Evolutionary conservation across 2,797 vertebrate genomes (phyloP), one percentile per base, ranked within the genome.

Genomic region (Bradypus variegatus): DNA sequence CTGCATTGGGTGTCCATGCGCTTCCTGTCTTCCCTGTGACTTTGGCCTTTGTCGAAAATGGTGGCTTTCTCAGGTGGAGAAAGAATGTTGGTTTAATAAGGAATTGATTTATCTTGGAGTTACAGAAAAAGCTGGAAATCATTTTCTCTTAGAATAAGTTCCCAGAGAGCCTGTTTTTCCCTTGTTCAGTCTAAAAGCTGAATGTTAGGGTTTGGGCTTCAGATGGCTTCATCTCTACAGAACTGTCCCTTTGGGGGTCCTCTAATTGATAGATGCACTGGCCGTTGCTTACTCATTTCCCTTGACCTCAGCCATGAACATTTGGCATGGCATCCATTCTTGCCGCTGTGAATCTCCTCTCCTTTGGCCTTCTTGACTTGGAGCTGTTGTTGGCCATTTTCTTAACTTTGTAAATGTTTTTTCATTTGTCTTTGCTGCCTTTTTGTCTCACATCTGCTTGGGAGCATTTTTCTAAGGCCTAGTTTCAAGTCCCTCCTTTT

Each of bases 31-130:
- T 29, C 88, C 36, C n/a, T 80, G 60, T 93, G 86, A 86, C 41
- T 86, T 88, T 86, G 53, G 86, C n/a, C 60, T 67, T 87, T 78
- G 72, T 94, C 73, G 91, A 84, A 95, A 94, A 92, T 82, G 73
- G 90, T 86, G 79, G 80, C 55, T 27, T 94, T 95, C 38, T 31
- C 65, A 76, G 27, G 55, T 90, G 48, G 73, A 69, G 70, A 80
- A 86, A 85, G 87, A 64, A 75, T 77, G 27, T 92, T 86, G 64
- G 33, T 89, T 94, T 92, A 93, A 86, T 87, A 89, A 90, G 41
- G 65, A 91, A 93, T 91, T 93, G 84, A 79, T 94, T 93, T 93
- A 58, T 90, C 81, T 82, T 93, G 62, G 50, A 88, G 50, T 81
- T 75, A 55, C 0, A 45, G 78, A 76, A 91, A 85, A 80, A 75